These are phyloP conservation scores for Myiagra hebetior DNA, from an alignment of 2,113 vertebrate genomes.

Conservation along the genomic window DNA sequence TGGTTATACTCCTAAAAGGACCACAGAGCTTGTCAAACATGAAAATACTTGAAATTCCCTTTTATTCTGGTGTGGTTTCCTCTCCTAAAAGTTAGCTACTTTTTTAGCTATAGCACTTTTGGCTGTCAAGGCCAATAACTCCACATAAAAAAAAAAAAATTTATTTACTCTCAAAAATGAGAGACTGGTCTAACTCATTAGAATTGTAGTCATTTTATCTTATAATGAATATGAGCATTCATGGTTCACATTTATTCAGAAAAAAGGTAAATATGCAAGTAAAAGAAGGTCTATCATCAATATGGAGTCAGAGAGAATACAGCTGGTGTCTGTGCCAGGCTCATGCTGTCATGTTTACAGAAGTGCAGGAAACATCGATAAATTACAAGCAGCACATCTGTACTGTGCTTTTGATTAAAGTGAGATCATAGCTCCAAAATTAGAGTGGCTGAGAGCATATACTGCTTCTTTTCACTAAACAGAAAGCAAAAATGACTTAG, in stretches of 20 bases:
- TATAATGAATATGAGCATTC: not conserved
- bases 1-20: not conserved
- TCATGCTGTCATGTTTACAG: not conserved
- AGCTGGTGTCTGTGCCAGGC: not conserved
- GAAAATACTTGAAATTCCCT: not conserved
- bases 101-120: not conserved
- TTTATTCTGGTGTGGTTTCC: not conserved
- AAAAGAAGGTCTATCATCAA: not conserved
- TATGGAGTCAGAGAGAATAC: not conserved
- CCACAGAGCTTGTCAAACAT: not conserved
- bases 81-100: not conserved
- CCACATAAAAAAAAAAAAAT: not conserved
- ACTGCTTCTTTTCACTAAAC: not conserved
- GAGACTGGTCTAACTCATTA: not conserved
- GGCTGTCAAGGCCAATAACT: not conserved
- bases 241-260: not conserved
- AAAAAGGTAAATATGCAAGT: not conserved
- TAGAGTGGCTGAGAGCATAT: not conserved
- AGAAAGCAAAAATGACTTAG: conserved; percentile 2
- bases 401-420: not conserved
- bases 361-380: not conserved
- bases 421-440: not conserved
- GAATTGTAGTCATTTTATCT: not conserved
- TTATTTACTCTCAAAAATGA: not conserved
- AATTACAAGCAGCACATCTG: not conserved